Base-by-base conservation (phyloP, 2,888 invertebrate genomes). In the Cartodere bifasciata region DNA sequence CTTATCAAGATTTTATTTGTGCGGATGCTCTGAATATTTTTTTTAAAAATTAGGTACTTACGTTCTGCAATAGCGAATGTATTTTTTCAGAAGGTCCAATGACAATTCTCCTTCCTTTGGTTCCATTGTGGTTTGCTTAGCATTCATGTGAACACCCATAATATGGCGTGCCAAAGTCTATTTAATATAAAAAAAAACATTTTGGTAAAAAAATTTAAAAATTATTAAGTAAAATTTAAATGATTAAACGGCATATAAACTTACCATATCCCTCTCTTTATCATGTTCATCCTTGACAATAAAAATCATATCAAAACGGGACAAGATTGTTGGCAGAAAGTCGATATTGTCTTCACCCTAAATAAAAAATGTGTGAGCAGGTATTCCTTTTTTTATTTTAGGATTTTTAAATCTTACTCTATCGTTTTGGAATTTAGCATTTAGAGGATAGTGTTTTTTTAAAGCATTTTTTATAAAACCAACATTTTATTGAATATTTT, bases 321-420 rank as follows among this genome's bases (percentile, higher is more conserved):
- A 97, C 34, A 98, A 68, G 58, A 98, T 99, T n/a, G 98, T 98
- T 3, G 98, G 98, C 90, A 98, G 90, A 56, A 99, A 99, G 62
- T 98, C 94, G 40, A 98, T 97, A 59, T 98, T 98, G 47, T 92
- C 91, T 45, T 88, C 92, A 2, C 92, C 94, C 60, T 59, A 29
- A 20, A 52, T 47, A 24, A 35, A n/a, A n/a, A n/a, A n/a, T n/a
- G n/a, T n/a, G n/a, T n/a, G n/a, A n/a, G n/a, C n/a, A n/a, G 38
- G 34, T 16, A 34, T 10, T 9, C 15, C 11, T 28, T 12, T 13
- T 30, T 14, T 29, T 4, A 30, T 4, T 15, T 4, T n/a, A 12
- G n/a, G 33, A 10, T 10, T 20, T n/a, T n/a, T n/a, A n/a, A n/a
- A n/a, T n/a, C n/a, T n/a, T n/a, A n/a, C n/a, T n/a, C n/a, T n/a